Conservation (phyloP, 2,113 vertebrate species). For the Balaenoptera acutorostrata region DNA sequence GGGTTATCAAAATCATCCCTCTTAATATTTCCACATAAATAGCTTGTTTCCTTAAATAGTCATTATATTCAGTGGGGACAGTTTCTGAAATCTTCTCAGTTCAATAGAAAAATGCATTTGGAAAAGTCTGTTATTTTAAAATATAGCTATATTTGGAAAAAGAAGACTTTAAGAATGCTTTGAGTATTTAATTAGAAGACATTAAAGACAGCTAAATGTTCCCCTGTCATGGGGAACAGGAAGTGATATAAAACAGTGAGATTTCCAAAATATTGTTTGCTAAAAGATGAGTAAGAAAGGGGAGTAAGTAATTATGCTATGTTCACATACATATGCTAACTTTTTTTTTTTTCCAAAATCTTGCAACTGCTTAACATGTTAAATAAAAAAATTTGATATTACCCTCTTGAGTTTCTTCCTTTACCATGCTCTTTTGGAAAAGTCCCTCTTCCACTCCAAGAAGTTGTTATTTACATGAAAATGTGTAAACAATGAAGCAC, state of each 20-base stretch:
- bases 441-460: not conserved
- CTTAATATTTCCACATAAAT: constrained; percentile 74
- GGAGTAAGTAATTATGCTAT: not conserved
- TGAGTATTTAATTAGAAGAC: constrained; percentile 69
- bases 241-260: constrained; percentile 57
- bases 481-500: constrained; percentile 55
- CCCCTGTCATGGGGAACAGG: constrained; percentile 50
- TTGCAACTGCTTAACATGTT: constrained; percentile 66
- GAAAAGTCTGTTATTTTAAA: constrained; percentile 68
- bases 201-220: constrained; percentile 62
- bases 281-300: constrained; percentile 17
- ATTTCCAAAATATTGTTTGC: constrained; percentile 53
- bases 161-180: constrained; percentile 54
- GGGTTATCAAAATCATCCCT: constrained; percentile 79
- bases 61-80: constrained; percentile 76
- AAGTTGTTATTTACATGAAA: constrained; percentile 46
- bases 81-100: constrained; percentile 74
- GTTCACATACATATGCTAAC: not conserved
- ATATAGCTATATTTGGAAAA: constrained; percentile 75
- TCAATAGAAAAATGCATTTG: constrained; percentile 73
- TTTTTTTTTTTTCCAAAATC: not conserved
- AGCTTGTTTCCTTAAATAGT: constrained; percentile 81
- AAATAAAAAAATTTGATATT: constrained; percentile 58
- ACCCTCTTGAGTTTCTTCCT: constrained; percentile 51
- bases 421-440: not conserved